Percentiles rank a stretch among this genome's conserved stretches.
Conservation (phyloP, 1,140 invertebrate genomes). For the Diorhabda sublineata region DNA sequence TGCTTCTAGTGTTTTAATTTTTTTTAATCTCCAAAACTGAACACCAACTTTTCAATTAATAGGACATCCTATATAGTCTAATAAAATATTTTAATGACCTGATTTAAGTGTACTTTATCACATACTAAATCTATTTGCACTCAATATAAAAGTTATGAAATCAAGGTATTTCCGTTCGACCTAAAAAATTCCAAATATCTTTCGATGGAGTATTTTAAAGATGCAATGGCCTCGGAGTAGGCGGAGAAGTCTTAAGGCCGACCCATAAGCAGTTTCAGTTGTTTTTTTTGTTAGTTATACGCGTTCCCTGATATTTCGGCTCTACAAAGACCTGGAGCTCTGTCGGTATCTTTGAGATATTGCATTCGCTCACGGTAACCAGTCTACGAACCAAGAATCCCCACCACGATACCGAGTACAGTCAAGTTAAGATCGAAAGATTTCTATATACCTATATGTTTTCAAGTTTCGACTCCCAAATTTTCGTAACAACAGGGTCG, state of each 20-base stretch:
- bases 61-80: too few relatives aligned
- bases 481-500: neutral
- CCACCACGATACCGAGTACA: constrained; percentile 7
- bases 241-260: constrained; percentile 11
- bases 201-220: constrained; percentile 4
- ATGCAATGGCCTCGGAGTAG: constrained; percentile 15
- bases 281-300: constrained; percentile 5
- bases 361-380: constrained; percentile 11
- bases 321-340: constrained; percentile 9
- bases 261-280: constrained; percentile 8
- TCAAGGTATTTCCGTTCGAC: constrained; percentile 4
- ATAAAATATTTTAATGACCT: too few relatives aligned
- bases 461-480: neutral
- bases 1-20: too few relatives aligned
- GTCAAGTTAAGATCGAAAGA: constrained; percentile 7
- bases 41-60: too few relatives aligned
- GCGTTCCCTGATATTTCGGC: constrained; percentile 12
- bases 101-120: too few relatives aligned
- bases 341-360: constrained; percentile 8
- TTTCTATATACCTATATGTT: neutral
- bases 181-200: constrained; percentile 9
- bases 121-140: too few relatives aligned
- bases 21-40: too few relatives aligned
- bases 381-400: constrained; percentile 11
- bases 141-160: too few relatives aligned